Evolutionary conservation across 1,140 invertebrate species (phyloP).

Genomic region (Drosophila lacertosa): DNA sequence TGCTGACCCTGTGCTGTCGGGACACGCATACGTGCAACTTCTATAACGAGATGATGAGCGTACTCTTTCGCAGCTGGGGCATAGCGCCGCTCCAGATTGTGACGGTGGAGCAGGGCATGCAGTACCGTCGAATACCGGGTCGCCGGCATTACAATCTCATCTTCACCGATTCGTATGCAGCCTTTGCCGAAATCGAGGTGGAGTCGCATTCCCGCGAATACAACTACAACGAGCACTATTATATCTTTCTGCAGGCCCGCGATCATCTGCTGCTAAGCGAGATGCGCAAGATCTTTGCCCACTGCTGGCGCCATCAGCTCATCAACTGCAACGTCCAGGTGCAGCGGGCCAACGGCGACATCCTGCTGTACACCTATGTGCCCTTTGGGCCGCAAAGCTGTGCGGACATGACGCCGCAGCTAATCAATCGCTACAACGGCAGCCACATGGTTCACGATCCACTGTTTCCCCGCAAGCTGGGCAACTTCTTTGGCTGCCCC

Average conservation of each 20-base stretch:
- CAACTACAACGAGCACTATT: conserved; percentile 74
- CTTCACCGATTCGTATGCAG: conserved; percentile 68
- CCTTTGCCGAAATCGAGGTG: conserved; percentile 66
- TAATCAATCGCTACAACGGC: conserved; percentile 71
- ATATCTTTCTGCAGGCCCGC: conserved; percentile 70
- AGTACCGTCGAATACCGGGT: conserved; percentile 27
- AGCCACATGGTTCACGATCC: conserved; percentile 31
- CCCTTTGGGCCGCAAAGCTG: conserved; percentile 52
- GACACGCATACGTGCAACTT: conserved; percentile 66
- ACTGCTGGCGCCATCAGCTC: conserved; percentile 69
- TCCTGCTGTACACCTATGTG: conserved; percentile 68
- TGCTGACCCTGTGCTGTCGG: conserved; percentile 64
- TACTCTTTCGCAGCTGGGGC: conserved; percentile 65
- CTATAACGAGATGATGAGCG: conserved; percentile 72
- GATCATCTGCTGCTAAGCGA: conserved; percentile 52
- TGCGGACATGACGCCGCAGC: conserved; percentile 35
- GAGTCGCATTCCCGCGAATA: conserved; percentile 52
- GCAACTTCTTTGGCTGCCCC: conserved; percentile 61
- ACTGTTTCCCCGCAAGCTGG: conserved; percentile 65
- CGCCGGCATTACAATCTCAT: conserved; percentile 64
- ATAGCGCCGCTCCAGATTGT: conserved; percentile 64
- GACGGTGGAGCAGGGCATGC: conserved; percentile 37
- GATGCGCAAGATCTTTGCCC: conserved; percentile 67
- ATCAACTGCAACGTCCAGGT: conserved; percentile 75
- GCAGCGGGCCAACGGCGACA: conserved; percentile 64